Base-by-base conservation (phyloP, 2,888 invertebrate species). In the Lepas anatifera region DNA sequence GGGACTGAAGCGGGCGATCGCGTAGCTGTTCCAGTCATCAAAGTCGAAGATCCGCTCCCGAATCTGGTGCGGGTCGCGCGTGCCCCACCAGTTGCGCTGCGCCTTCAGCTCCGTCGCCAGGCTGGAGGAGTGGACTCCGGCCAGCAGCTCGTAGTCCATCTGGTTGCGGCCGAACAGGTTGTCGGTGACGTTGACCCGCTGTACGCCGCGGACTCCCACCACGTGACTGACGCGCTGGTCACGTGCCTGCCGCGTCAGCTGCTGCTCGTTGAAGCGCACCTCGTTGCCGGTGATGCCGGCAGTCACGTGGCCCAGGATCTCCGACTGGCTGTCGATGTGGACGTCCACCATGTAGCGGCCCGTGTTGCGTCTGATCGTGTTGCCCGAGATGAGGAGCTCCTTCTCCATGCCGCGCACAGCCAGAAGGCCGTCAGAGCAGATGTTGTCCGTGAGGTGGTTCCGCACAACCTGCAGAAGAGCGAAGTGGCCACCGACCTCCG, bases 1-100 rank as follows among this genome's bases (percentile, higher is more conserved):
- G 0, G 98, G 99, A 70, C 88, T 85, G 79, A 89, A 99, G 22
- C 88, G 85, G 0, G 96, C 97, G 69, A 96, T 87, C 0, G 96
- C 96, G 79, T 94, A 95, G 80, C 95, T 93, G 79, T 99, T 99
- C 98, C 99, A 99, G 79, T 98, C 97, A 79, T 99, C 96, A 80
- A 99, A 97, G 81, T 98, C 98, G 78, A 98, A 97, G 76, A 98
- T 95, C 77, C 87, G 85, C 68, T 86, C 84, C 71, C 87, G 86
- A 69, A 99, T 98, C 70, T 85, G 84, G 8, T 81, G 82, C 69
- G 90, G 87, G 70, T 88, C 85, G 0, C 83, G 82, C 4, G 89
- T 89, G 18, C 97, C 98, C 98, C 98, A 99, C 92, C 94, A 99
- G 79, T 99, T 99, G 79, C 93, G 90, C 16, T 85, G 85, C 0